Evolutionary conservation across 2,888 invertebrate genomes (phyloP).

Genomic region (Drosophila aldrichi): DNA sequence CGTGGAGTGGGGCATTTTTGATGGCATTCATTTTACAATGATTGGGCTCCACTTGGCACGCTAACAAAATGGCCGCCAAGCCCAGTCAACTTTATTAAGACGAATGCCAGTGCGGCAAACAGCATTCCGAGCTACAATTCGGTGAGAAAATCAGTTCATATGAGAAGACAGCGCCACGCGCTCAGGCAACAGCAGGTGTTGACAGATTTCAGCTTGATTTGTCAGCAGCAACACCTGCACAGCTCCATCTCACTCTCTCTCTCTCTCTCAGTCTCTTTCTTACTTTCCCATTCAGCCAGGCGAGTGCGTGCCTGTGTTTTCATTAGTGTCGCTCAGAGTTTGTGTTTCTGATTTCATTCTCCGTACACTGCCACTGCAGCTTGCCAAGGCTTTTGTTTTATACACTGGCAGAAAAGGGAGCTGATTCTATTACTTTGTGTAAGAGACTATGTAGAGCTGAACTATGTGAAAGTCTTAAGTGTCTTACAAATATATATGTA

Average conservation of each 20-base stretch:
- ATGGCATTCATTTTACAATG: slow-evolving; percentile 73
- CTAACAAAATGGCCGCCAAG: slow-evolving; percentile 21
- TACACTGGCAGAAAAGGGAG: neutral
- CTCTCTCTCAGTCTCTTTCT: neutral
- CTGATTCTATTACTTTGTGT: no score
- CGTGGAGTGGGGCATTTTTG: slow-evolving; percentile 59
- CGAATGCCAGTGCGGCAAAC: slow-evolving; percentile 50
- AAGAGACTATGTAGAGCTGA: no score
- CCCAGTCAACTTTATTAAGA: slow-evolving; percentile 57
- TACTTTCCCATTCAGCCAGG: slow-evolving; percentile 3
- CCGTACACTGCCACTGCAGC: slow-evolving; percentile 13
- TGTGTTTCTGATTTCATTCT: slow-evolving; percentile 17
- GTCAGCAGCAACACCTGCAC: slow-evolving; percentile 5
- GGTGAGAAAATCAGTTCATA: slow-evolving; percentile 44
- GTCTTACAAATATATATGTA: no score
- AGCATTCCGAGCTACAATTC: slow-evolving; percentile 16
- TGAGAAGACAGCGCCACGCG: slow-evolving; percentile 12
- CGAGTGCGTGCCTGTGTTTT: slow-evolving; percentile 40
- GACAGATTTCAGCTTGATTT: slow-evolving; percentile 56
- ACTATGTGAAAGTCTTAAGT: no score
- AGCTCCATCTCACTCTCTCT: neutral
- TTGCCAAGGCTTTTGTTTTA: neutral
- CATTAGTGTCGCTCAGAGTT: slow-evolving; percentile 29
- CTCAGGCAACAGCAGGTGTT: slow-evolving; percentile 56
- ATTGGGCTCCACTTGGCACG: slow-evolving; percentile 38